Percentiles rank a stretch among this genome's conserved stretches.
Conservation (phyloP, 2,113 vertebrate genomes). For the Microcebus tavaratra region DNA sequence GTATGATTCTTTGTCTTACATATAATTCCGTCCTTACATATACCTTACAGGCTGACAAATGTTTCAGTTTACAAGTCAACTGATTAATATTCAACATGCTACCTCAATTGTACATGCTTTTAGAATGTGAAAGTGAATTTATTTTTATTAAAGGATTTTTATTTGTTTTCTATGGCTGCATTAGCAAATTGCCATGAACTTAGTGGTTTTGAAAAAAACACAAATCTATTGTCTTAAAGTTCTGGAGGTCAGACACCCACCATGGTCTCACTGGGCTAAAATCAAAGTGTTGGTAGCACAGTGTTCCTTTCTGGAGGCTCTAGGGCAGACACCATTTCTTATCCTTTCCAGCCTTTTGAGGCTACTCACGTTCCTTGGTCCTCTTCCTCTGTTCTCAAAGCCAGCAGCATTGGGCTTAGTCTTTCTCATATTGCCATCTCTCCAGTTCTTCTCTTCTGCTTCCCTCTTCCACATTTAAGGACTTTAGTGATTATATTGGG, state of each 20-base stretch:
- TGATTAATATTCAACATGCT: background rate
- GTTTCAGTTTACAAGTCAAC: background rate
- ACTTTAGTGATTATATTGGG: background rate
- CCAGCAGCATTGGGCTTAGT: background rate
- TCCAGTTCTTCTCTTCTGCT: background rate
- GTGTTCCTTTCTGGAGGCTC: background rate
- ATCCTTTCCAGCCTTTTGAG: background rate
- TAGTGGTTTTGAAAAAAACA: background rate
- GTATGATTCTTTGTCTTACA: background rate
- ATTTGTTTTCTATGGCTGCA: background rate
- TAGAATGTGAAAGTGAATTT: background rate
- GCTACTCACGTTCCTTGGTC: fast-evolving
- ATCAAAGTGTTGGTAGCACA: no score
- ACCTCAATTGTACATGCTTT: background rate
- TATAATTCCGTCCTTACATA: slow-evolving; percentile 9
- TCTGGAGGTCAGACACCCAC: background rate
- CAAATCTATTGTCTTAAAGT: background rate
- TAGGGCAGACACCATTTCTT: background rate
- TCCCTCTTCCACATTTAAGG: background rate
- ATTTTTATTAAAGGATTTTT: background rate
- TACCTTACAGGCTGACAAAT: background rate
- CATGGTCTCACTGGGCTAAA: background rate
- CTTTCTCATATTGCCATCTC: background rate
- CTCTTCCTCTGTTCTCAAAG: background rate
- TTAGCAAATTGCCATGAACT: background rate